phyloP scores from a whole-genome alignment of 1,140 invertebrate genomes.

The Cryptotermes secundus region DNA sequence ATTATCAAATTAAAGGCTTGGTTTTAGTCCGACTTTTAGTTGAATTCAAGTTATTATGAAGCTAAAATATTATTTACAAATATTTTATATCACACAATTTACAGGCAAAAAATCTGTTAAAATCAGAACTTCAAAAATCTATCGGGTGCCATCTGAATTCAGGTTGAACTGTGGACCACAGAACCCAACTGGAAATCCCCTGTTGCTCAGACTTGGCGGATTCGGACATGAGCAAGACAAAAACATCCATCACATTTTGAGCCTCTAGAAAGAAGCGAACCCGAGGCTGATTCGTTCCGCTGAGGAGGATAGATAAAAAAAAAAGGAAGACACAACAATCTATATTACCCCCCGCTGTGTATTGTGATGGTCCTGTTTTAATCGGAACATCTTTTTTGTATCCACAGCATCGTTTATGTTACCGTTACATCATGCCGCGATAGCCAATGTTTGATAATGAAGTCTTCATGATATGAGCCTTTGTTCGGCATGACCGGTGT shows the following conservation, averaged over 20 bases:
- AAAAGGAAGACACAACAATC: neutral
- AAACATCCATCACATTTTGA: neutral
- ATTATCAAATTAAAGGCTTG: too few species aligned
- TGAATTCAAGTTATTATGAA: too few species aligned
- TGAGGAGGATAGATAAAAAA: neutral
- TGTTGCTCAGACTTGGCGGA: neutral
- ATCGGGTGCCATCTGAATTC: too few species aligned
- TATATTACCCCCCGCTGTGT: neutral
- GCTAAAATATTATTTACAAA: too few species aligned
- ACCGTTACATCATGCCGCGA: neutral
- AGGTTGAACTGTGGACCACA: neutral
- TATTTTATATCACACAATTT: too few species aligned
- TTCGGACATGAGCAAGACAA: neutral
- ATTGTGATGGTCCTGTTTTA: slow-evolving; percentile 8
- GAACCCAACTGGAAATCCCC: neutral
- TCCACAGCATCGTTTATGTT: neutral
- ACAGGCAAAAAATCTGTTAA: too few species aligned
- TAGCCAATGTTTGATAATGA: neutral
- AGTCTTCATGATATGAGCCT: neutral
- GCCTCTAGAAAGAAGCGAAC: neutral
- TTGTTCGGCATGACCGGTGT: neutral
- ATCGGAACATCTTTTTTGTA: slow-evolving; percentile 9
- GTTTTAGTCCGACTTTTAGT: too few species aligned
- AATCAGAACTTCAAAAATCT: too few species aligned
- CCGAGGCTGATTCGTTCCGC: neutral